Evolutionary conservation across 2,888 invertebrate species (phyloP), one percentile per base, ranked within the genome.

Genomic region (Stegophylla sp.): DNA sequence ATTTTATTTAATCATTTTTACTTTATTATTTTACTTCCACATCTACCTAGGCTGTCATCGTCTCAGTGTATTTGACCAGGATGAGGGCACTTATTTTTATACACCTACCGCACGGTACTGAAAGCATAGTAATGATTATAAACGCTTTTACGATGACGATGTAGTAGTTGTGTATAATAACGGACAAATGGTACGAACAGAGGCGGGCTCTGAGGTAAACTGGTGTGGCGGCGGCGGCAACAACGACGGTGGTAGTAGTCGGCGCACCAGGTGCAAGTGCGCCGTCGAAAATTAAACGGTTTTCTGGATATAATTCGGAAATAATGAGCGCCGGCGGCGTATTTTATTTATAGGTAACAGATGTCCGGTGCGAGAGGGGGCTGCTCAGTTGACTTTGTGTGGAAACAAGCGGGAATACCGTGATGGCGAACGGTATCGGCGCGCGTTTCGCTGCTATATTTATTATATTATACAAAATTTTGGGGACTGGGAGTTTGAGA

Each of bases 341-440:
- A 63, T 74, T 74, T 74, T 74, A 74, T 74, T 74, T 74, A 74
- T 74, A 73, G 72, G 72, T 73, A 73, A 73, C 72, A 73, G 72
- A 73, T 73, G 72, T 73, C 72, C 72, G 59, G 10, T 5, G n/a
- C 26, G 69, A 20, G 53, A 17, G 53, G 20, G 15, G 13, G 28
- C 20, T 13, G 56, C 3, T 41, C 12, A 12, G 20, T 12, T 23
- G 72, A 20, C 10, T n/a, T 15, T 61, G 56, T 61, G 56, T 10
- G 56, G 56, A 23, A 56, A 12, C 61, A 1, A 17, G 13, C 48
- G 28, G 23, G 5, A 20, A 10, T 26, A 1, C 56, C 34, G 20
- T 1, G 17, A 3, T 15, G 28, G 61, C 9, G 56, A 20, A n/a
- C 56, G 56, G 56, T 56, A 56, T 41, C 9, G 53, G 48, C n/a